Base-by-base conservation (phyloP, 2,797 vertebrate genomes). In the Distichodus sexfasciatus region DNA sequence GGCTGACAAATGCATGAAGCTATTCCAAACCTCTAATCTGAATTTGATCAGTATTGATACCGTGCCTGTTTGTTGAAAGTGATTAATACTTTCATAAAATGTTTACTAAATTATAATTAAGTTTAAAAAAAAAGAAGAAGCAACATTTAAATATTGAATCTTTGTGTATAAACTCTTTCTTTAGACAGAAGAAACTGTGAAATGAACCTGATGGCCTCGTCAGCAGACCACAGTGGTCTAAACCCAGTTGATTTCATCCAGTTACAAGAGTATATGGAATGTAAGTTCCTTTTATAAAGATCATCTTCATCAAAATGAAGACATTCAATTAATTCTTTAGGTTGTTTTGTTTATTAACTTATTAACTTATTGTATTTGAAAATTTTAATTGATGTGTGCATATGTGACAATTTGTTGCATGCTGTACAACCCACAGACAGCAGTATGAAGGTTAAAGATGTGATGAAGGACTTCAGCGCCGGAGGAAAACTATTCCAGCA, bases 261-360 rank as follows among this genome's bases (percentile, higher is more conserved):
- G 84, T 91, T 97, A 74, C 94, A 96, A 79, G 89, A 94, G 35
- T 96, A 94, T 82, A 91, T 96, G 85, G 94, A 96, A 51, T 93
- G 94, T 95, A 85, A 92, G 92, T 89, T 8, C 46, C 12, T 21
- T 3, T 62, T 29, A 23, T 29, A 44, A 43, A n/a, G n/a, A n/a
- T n/a, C 17, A 6, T 24, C 2, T 2, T n/a, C 9, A 12, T 15
- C 11, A 28, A 3, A 24, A 15, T 5, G 19, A 46, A 6, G 11
- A 6, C 26, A 51, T 23, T 23, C 11, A 6, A 4, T 21, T 10
- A 23, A 6, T 35, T 21, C 3, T 23, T 38, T 63, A 14, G 9
- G 40, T n/a, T 10, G 6, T 2, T 48, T n/a, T 12, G 21, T 19
- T 12, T 12, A 40, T 40, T 4, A 1, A 1, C 17, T 46, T 21